phyloP scores from a whole-genome alignment of 2,888 invertebrate species.

The Ornithoptera alexandrae region DNA sequence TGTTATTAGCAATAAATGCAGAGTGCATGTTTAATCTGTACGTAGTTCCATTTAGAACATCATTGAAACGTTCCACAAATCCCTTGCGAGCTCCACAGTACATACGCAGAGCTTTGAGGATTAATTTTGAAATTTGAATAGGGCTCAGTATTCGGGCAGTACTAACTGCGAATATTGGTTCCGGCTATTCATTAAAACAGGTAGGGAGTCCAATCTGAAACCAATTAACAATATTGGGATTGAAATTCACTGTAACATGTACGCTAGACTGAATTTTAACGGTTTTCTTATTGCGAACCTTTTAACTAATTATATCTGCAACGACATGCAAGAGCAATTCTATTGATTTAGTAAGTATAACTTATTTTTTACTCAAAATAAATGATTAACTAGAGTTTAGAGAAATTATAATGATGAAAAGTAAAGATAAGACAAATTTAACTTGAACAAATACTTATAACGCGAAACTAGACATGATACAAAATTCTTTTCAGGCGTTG shows the following conservation, averaged over 20 bases:
- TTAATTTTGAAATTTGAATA: neutral
- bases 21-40: neutral
- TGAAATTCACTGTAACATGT: neutral
- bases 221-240: neutral
- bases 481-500: neutral
- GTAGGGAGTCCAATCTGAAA: constrained; percentile 9
- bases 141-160: neutral
- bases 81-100: neutral
- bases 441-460: neutral
- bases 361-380: no score
- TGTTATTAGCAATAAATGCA: neutral
- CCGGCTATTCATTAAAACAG: neutral
- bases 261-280: no score
- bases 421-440: neutral
- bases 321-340: no score
- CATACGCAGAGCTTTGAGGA: no score
- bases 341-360: no score
- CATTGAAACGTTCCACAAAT: neutral
- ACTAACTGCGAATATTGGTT: constrained; percentile 8
- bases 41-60: neutral
- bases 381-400: no score
- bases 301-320: no score
- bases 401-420: neutral
- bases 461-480: neutral
- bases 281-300: no score